These are phyloP conservation scores for Pipistrellus nathusii DNA, from an alignment of 2,797 vertebrate species.

Conservation along the genomic window DNA sequence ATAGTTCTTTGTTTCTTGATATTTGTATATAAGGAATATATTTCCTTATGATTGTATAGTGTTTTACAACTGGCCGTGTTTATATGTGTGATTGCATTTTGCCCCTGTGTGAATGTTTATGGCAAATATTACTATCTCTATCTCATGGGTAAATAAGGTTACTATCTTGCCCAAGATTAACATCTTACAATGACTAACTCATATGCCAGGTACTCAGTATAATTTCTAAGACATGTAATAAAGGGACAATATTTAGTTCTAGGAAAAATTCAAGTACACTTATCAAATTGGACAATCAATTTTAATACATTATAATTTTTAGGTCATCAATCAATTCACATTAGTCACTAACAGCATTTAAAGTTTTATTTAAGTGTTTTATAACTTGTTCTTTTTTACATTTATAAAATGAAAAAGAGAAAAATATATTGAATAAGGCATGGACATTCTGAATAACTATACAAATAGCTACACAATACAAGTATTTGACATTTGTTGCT, in stretches of 20 bases:
- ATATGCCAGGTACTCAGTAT: background rate
- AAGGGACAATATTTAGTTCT: background rate
- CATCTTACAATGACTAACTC: background rate
- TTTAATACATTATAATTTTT: background rate
- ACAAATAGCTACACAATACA: background rate
- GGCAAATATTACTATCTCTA: background rate
- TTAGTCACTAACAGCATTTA: background rate
- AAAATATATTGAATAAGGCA: background rate
- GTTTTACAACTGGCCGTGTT: background rate
- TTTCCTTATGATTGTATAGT: background rate
- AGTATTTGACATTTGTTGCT: background rate
- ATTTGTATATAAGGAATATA: background rate
- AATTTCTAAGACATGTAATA: background rate
- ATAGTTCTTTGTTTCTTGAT: background rate
- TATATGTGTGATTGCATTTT: conserved; percentile 17
- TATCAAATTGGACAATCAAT: background rate
- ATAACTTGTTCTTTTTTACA: background rate
- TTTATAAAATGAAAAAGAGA: background rate
- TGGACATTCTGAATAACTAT: background rate
- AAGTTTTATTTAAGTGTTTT: background rate
- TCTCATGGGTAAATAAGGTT: background rate
- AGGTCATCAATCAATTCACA: background rate
- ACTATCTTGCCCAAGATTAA: background rate
- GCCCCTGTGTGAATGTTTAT: background rate
- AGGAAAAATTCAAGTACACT: background rate